Conservation (phyloP, 2,113 vertebrate genomes). For the Spizaetus ornatus region DNA sequence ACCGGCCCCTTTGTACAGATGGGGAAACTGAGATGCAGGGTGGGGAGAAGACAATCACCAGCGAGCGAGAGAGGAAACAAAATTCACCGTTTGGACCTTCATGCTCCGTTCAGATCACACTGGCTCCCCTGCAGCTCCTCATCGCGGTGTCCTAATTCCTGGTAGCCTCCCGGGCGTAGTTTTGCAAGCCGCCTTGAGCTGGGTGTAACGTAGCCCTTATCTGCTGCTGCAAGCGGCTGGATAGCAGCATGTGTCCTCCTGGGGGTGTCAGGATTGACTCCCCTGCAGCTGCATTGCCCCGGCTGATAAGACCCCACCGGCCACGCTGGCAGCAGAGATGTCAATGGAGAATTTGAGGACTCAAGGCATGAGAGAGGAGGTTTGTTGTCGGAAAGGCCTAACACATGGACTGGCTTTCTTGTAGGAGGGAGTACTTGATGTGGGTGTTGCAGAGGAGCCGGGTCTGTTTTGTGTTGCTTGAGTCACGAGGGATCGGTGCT, state of each 20-base stretch:
- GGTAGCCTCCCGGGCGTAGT: neutral
- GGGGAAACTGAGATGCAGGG: neutral
- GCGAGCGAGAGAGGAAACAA: neutral
- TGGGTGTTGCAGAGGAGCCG: neutral
- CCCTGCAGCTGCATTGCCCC: neutral
- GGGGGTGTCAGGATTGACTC: neutral
- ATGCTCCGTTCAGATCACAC: neutral
- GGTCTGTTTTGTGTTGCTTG: neutral
- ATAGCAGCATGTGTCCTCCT: neutral
- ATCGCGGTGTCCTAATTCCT: accelerated
- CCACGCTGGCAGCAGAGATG: neutral
- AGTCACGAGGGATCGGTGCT: neutral
- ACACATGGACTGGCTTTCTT: neutral
- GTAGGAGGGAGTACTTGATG: neutral
- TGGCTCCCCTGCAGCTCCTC: neutral
- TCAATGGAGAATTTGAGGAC: accelerated
- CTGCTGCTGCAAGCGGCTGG: neutral
- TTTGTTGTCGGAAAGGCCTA: neutral
- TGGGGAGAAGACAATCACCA: neutral
- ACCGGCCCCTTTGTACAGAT: neutral
- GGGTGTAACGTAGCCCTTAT: neutral
- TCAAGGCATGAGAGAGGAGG: neutral
- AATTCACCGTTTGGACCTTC: neutral
- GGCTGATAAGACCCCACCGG: neutral
- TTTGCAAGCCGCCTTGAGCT: neutral